Evolutionary conservation across 92 coral and sea anemone species (phyloP), one percentile per base, ranked within the genome.

Genomic region (Blastomussa wellsi): DNA sequence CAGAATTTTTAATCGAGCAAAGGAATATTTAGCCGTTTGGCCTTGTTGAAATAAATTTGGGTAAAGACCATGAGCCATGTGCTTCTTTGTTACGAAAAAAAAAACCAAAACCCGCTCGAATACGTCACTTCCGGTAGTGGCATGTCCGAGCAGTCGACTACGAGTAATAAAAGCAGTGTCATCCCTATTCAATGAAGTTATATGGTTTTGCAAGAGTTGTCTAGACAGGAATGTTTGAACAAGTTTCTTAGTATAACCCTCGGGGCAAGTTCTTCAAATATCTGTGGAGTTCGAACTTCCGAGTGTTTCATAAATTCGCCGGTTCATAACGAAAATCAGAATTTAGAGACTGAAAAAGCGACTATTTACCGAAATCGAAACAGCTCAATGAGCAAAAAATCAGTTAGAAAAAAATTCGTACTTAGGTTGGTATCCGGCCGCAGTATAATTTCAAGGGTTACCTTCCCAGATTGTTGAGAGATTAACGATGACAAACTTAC

Each of bases 61-160:
- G 69, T 52, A 16, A 29, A 71, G 24, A 60, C 41, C 29, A 8
- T 37, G 24, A 37, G 35, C 36, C 33, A 44, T 28, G 26, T 80
- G 47, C 42, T 24, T 22, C 16, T 80, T n/a, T 57, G 67, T 47
- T 80, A 51, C 55, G 69, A 71, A 70, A 70, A 51, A 51, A 26
- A 53, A 36, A 67, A 52, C 38, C 3, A 72, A 53, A 70, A 71
- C 20, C 35, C 47, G 26, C 49, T 70, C 38, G 1, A 51, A 29
- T 16, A 53, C 79, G 86, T 82, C 78, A 82, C 86, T 82, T 82
- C 86, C 86, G 86, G 86, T 71, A 19, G 74, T 17, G 19, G 65
- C 0, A 55, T 4, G n/a, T 52, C 49, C 49, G 24, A n/a, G n/a
- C n/a, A n/a, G n/a, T n/a, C n/a, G n/a, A n/a, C n/a, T n/a, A n/a